These are phyloP conservation scores for Chionis minor DNA, from an alignment of 2,113 vertebrate species.

Conservation along the genomic window DNA sequence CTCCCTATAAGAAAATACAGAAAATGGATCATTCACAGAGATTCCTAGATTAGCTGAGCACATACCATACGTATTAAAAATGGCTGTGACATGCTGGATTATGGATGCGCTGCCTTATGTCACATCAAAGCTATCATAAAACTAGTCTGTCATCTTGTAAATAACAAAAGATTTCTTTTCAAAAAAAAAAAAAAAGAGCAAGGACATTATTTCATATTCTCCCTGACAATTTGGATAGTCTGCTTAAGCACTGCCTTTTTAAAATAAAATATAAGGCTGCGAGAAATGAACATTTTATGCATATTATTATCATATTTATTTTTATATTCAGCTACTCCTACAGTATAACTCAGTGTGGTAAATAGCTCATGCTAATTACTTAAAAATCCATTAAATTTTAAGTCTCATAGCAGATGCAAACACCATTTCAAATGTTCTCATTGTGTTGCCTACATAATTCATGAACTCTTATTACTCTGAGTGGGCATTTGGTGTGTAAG, in stretches of 20 bases:
- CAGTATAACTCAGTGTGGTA: slow-evolving; percentile 73
- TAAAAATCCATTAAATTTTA: slow-evolving; percentile 75
- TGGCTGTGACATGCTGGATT: slow-evolving; percentile 40
- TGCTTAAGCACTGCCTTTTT: not conserved
- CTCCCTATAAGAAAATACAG: not conserved
- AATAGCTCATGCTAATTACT: slow-evolving; percentile 78
- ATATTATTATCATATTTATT: slow-evolving; percentile 80
- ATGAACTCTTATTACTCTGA: slow-evolving; percentile 54
- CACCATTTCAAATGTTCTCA: slow-evolving; percentile 70
- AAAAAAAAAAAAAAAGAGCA: not conserved
- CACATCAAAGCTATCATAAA: slow-evolving; percentile 41
- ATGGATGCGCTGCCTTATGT: slow-evolving; percentile 47
- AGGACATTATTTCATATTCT: slow-evolving; percentile 61
- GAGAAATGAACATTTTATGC: slow-evolving; percentile 75
- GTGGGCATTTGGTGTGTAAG: slow-evolving; percentile 27
- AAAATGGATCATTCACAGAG: not conserved
- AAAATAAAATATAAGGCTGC: slow-evolving; percentile 68
- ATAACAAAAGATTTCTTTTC: not conserved
- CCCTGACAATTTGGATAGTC: slow-evolving; percentile 66
- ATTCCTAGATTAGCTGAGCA: slow-evolving; percentile 1
- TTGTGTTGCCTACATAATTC: slow-evolving; percentile 64
- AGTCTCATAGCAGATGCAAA: slow-evolving; percentile 73
- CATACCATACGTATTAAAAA: slow-evolving; percentile 8
- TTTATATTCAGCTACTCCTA: slow-evolving; percentile 75
- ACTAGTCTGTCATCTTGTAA: slow-evolving; percentile 51